These are phyloP conservation scores for Saccopteryx bilineata DNA, from an alignment of 2,113 vertebrate genomes.

Conservation along the genomic window DNA sequence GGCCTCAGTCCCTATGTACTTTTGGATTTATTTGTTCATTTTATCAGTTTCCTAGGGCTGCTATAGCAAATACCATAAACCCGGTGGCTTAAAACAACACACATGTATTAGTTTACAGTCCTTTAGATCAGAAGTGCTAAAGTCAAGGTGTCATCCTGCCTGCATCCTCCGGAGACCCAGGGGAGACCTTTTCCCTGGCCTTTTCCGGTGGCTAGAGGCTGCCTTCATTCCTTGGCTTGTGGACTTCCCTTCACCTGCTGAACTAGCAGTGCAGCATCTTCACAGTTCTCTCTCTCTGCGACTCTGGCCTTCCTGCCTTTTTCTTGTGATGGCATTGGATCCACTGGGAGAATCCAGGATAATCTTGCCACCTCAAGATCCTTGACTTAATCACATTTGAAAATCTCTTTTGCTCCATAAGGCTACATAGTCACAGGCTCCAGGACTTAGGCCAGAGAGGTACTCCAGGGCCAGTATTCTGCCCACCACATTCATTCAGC, in stretches of 20 bases:
- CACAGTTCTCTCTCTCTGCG: neutral
- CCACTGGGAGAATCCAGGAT: neutral
- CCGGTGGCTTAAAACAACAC: neutral
- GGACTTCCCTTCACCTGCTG: neutral
- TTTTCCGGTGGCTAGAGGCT: neutral
- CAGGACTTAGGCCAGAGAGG: neutral
- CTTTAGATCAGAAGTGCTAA: neutral
- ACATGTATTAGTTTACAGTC: neutral
- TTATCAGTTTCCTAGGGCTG: neutral
- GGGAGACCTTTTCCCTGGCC: neutral
- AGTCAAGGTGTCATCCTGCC: neutral
- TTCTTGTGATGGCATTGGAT: neutral
- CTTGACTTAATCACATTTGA: slow-evolving; percentile 2
- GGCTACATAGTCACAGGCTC: neutral
- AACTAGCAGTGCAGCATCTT: neutral
- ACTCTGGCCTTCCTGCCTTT: neutral
- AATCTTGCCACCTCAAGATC: neutral
- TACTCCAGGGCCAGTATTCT: neutral
- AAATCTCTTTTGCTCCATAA: neutral
- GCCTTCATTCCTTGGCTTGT: neutral
- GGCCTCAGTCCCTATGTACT: neutral
- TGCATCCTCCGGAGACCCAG: neutral
- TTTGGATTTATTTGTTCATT: neutral
- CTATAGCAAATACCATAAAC: neutral
- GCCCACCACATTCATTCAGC: neutral